Evolutionary conservation across 1,140 invertebrate genomes (phyloP).

Genomic region (Eubasilissa regina): DNA sequence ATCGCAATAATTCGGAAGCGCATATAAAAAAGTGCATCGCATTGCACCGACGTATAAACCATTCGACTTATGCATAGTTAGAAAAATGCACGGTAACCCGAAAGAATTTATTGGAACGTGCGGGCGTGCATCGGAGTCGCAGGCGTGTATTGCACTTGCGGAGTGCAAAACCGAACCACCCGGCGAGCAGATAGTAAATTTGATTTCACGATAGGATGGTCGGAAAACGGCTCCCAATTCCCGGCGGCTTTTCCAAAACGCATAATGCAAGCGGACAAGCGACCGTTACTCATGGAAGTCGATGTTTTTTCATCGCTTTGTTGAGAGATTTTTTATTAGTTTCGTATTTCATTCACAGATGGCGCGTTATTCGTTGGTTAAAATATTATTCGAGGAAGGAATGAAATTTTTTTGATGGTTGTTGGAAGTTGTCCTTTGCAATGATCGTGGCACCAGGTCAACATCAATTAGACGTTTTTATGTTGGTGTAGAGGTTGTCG

Average conservation of each 20-base stretch:
- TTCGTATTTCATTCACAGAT: not conserved
- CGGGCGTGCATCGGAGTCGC: not conserved
- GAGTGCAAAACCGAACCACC: not conserved
- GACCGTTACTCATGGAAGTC: constrained; percentile 6
- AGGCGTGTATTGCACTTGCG: not conserved
- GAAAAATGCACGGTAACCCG: no score
- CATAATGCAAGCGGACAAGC: not conserved
- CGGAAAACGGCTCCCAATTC: not conserved
- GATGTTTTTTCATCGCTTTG: not conserved
- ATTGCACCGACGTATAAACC: not conserved
- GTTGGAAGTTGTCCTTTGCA: no score
- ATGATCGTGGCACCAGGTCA: no score
- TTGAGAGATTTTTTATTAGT: no score
- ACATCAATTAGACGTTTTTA: no score
- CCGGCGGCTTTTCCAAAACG: not conserved
- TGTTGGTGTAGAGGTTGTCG: not conserved
- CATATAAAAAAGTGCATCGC: not conserved
- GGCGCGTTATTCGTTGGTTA: not conserved
- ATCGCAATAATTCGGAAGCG: not conserved
- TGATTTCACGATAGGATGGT: not conserved
- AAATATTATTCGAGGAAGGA: no score
- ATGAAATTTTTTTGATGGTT: no score
- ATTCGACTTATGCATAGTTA: no score
- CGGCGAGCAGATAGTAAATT: constrained; percentile 15
- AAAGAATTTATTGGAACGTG: not conserved